phyloP scores from a whole-genome alignment of 2,797 vertebrate genomes.

The Leuciscus waleckii region DNA sequence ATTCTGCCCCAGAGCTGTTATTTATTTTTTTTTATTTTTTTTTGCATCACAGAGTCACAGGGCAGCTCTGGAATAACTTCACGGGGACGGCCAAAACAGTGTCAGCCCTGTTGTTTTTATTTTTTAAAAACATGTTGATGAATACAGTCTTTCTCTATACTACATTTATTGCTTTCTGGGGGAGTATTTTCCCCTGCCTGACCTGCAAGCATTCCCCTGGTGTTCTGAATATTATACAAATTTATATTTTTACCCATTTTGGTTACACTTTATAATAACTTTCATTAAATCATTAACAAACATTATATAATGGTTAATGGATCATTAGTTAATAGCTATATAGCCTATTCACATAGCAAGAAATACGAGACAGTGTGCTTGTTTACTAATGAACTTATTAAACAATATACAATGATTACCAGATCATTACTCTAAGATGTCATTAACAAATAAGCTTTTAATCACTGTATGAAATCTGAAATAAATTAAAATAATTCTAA shows the following conservation, averaged over 20 bases:
- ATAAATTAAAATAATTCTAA: too few species aligned
- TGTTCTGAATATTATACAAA: neutral
- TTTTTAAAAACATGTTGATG: slow-evolving; percentile 25
- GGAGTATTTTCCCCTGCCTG: slow-evolving; percentile 8
- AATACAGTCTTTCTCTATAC: slow-evolving; percentile 12
- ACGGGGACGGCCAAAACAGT: neutral
- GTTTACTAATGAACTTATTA: neutral
- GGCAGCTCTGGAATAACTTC: slow-evolving; percentile 7
- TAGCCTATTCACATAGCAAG: neutral
- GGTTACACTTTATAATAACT: neutral
- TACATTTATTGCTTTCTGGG: slow-evolving; percentile 1
- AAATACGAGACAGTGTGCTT: neutral
- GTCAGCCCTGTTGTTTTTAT: slow-evolving; percentile 6
- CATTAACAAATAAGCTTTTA: too few species aligned
- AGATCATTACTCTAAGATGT: too few species aligned
- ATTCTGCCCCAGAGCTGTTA: slow-evolving; percentile 36
- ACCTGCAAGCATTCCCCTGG: neutral
- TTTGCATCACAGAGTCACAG: slow-evolving; percentile 27
- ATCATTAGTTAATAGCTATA: neutral
- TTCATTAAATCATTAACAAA: neutral
- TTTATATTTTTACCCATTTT: neutral
- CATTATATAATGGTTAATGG: neutral
- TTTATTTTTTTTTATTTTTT: neutral
- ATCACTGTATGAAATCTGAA: too few species aligned
- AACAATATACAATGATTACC: too few species aligned